phyloP scores from a whole-genome alignment of 1,140 invertebrate genomes.

The Antheraea pernyi region DNA sequence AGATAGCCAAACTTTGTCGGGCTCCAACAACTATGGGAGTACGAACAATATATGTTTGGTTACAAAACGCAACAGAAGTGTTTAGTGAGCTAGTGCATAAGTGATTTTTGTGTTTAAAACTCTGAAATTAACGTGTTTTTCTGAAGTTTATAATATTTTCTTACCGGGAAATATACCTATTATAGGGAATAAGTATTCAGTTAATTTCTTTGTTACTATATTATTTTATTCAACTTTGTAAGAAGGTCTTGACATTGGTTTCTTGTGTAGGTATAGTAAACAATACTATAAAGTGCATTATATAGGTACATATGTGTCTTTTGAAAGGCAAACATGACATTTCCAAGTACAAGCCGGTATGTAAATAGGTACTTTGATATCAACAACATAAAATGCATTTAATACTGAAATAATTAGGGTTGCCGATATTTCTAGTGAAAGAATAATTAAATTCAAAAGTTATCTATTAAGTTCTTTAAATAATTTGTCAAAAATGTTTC shows the following conservation, averaged over 20 bases:
- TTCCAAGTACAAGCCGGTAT: conserved; percentile 13
- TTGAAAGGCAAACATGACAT: conserved; percentile 7
- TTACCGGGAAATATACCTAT: no score
- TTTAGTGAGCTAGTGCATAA: neutral
- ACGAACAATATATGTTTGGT: conserved; percentile 39
- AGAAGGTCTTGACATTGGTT: neutral
- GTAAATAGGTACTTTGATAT: conserved; percentile 32
- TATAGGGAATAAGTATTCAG: no score
- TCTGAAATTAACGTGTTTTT: neutral
- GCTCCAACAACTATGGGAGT: conserved; percentile 28
- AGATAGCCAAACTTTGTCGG: conserved; percentile 22
- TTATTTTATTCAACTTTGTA: neutral
- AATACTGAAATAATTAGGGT: conserved; percentile 17
- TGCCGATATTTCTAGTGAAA: neutral
- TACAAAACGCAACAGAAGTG: conserved; percentile 36
- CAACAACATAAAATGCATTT: conserved; percentile 40
- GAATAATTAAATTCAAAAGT: neutral
- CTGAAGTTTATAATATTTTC: neutral
- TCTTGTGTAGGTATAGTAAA: neutral
- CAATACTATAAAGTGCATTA: conserved; percentile 9
- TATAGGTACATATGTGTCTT: conserved; percentile 6
- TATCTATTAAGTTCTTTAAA: no score
- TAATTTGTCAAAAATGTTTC: no score
- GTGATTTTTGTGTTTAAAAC: neutral
- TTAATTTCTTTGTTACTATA: no score